Conservation (phyloP, 2,113 vertebrate species). For the Festucalex cinctus region DNA sequence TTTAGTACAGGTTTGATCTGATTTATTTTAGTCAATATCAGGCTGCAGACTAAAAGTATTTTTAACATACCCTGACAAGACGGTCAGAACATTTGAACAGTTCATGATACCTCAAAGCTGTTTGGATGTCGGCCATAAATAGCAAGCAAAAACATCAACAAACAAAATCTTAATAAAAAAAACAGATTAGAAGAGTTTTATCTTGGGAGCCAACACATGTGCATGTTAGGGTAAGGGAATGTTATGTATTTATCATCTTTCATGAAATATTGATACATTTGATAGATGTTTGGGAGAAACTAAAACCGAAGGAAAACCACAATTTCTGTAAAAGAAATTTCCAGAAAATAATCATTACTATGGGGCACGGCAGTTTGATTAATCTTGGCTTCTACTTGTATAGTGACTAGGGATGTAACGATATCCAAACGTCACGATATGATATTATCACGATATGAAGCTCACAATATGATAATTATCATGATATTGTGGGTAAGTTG, state of each 20-base stretch:
- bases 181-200: not conserved
- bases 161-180: not conserved
- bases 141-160: not conserved
- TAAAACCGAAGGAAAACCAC: no score
- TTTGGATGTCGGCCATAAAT: slow-evolving; percentile 30
- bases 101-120: slow-evolving; percentile 28
- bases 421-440: no score
- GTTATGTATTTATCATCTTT: not conserved
- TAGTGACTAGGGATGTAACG: no score
- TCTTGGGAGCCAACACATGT: not conserved
- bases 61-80: not conserved
- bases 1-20: not conserved
- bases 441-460: no score
- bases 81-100: not conserved
- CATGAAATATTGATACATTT: no score
- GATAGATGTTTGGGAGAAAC: no score
- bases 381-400: no score
- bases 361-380: no score
- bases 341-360: no score
- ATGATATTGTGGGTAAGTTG: no score
- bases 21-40: not conserved
- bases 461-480: no score
- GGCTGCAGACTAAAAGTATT: not conserved
- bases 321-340: no score
- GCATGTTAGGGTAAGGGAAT: not conserved